phyloP scores from a whole-genome alignment of 37 sponge, comb jelly and placozoan genomes.

The Hormiphora californensis region DNA sequence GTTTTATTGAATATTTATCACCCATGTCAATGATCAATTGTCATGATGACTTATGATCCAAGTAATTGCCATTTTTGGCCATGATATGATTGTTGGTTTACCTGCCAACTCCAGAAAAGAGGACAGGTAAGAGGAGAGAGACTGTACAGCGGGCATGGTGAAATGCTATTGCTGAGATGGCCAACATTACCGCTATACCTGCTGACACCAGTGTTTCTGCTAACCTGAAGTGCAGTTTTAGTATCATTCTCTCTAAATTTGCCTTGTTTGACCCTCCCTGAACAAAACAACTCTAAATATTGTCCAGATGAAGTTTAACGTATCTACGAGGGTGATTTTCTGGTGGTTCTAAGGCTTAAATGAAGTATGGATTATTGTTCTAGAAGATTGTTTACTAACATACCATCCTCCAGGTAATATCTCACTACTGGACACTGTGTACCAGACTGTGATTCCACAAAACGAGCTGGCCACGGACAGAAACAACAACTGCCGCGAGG shows the following conservation, averaged over 20 bases:
- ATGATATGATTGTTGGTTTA: too few species aligned
- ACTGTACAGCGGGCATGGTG: constrained; percentile 19
- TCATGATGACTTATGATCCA: too few species aligned
- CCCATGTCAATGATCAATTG: too few species aligned
- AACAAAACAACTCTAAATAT: not conserved
- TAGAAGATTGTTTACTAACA: not conserved
- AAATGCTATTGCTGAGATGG: not conserved
- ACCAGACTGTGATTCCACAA: constrained; percentile 10
- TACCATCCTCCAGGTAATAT: not conserved
- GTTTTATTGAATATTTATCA: too few species aligned
- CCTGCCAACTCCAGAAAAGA: constrained; percentile 25
- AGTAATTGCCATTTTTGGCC: too few species aligned
- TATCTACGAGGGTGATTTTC: not conserved
- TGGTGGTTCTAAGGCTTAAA: not conserved
- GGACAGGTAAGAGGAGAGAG: constrained; percentile 25
- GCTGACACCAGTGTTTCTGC: not conserved
- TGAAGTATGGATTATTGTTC: not conserved
- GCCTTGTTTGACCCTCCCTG: too few species aligned
- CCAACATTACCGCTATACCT: not conserved
- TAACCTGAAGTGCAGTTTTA: not conserved
- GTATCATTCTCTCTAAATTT: not conserved
- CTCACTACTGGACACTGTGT: not conserved
- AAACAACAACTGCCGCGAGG: not conserved
- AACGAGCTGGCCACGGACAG: not conserved
- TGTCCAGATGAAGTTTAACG: not conserved